phyloP scores from a whole-genome alignment of 2,888 invertebrate genomes.

The Graphium colonna region DNA sequence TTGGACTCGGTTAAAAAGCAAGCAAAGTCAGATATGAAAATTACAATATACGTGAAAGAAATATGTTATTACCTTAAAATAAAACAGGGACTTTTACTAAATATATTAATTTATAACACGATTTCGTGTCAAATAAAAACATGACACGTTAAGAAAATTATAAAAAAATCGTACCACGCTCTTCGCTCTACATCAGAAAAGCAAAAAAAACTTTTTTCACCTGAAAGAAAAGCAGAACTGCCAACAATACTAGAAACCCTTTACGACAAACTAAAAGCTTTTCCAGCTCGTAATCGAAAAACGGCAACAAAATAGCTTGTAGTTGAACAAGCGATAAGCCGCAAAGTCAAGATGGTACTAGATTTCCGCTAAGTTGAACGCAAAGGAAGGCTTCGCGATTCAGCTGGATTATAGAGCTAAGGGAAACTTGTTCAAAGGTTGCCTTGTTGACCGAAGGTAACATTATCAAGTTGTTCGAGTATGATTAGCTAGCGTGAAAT shows the following conservation, averaged over 20 bases:
- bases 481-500: too few relatives aligned
- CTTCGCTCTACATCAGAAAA: too few relatives aligned
- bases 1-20: too few relatives aligned
- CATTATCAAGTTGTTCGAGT: too few relatives aligned
- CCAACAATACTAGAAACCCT: not conserved
- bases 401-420: constrained; percentile 36
- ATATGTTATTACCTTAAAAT: too few relatives aligned
- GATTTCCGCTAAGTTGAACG: constrained; percentile 50
- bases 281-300: constrained; percentile 39
- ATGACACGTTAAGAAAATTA: not conserved
- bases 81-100: too few relatives aligned
- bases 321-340: constrained; percentile 48
- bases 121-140: too few relatives aligned
- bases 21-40: too few relatives aligned
- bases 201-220: not conserved
- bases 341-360: constrained; percentile 60
- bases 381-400: constrained; percentile 48
- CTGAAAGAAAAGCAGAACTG: not conserved
- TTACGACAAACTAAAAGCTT: constrained; percentile 27
- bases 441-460: too few relatives aligned
- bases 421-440: constrained; percentile 22
- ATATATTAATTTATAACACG: too few relatives aligned
- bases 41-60: too few relatives aligned
- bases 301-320: constrained; percentile 42
- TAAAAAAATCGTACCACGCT: not conserved